These are phyloP conservation scores for Pyrocoelia pectoralis DNA, from an alignment of 2,888 invertebrate genomes.

Conservation along the genomic window DNA sequence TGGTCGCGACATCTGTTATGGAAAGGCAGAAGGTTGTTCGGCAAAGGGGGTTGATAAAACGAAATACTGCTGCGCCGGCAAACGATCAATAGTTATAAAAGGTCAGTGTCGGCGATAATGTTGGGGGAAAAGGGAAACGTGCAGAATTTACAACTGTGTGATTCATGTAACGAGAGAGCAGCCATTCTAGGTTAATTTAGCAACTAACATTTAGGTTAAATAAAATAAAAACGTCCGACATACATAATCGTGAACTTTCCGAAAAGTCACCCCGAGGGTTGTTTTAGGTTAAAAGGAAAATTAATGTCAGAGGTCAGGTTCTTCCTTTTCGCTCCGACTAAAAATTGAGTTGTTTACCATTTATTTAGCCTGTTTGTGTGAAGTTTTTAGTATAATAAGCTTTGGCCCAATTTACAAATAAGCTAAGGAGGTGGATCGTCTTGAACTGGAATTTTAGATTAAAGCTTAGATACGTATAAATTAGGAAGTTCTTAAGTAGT, in stretches of 20 bases:
- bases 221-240: not conserved
- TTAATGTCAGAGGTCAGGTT: conserved; percentile 6
- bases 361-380: no score
- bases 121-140: no score
- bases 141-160: no score
- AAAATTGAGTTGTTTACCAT: no score
- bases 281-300: not conserved
- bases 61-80: not conserved
- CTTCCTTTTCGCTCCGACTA: not conserved
- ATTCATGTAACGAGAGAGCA: not conserved
- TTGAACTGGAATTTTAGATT: no score
- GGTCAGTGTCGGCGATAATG: not conserved
- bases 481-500: no score
- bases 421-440: no score
- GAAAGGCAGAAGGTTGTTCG: not conserved
- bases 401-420: no score
- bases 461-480: no score
- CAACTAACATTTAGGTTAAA: not conserved
- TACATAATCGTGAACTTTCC: not conserved
- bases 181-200: not conserved
- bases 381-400: no score
- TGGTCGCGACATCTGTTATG: conserved; percentile 1
- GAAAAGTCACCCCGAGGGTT: conserved; percentile 1
- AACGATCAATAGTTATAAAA: not conserved
- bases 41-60: not conserved